Evolutionary conservation across 2,888 invertebrate genomes (phyloP).

Genomic region (Microdon myrmicae): DNA sequence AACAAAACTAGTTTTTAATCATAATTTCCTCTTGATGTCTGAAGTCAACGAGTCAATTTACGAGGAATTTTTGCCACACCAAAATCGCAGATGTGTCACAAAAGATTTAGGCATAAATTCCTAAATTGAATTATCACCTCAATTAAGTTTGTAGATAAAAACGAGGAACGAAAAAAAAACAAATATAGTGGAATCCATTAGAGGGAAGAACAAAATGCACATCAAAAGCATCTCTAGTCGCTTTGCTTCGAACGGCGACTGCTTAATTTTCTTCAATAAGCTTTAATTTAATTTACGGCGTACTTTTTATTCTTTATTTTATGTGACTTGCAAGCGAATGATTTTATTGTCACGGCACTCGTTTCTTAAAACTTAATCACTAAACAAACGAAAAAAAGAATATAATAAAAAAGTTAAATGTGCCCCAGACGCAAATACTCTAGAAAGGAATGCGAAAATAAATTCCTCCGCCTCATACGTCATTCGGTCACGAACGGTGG

Average conservation of each 20-base stretch:
- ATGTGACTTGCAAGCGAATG: slow-evolving; percentile 25
- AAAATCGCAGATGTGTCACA: too few species aligned
- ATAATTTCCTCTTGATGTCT: too few species aligned
- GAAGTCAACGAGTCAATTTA: too few species aligned
- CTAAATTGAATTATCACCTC: slow-evolving; percentile 31
- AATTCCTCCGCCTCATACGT: slow-evolving; percentile 46
- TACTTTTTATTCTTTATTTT: slow-evolving; percentile 25
- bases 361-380: slow-evolving; percentile 29
- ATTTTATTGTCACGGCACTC: too few species aligned
- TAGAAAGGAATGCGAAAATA: slow-evolving; percentile 46
- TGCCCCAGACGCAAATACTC: slow-evolving; percentile 51
- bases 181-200: too few species aligned
- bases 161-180: slow-evolving; percentile 13
- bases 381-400: slow-evolving; percentile 30
- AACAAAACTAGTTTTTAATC: too few species aligned
- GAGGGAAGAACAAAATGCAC: neutral
- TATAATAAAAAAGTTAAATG: slow-evolving; percentile 45
- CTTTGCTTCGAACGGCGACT: too few species aligned
- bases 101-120: slow-evolving; percentile 20
- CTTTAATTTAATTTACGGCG: slow-evolving; percentile 27
- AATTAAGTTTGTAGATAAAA: slow-evolving; percentile 24
- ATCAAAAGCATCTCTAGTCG: neutral
- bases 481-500: slow-evolving; percentile 44
- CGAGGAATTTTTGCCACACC: too few species aligned
- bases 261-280: slow-evolving; percentile 37